Evolutionary conservation across 2,113 vertebrate genomes (phyloP).

Genomic region (Oncorhynchus keta): DNA sequence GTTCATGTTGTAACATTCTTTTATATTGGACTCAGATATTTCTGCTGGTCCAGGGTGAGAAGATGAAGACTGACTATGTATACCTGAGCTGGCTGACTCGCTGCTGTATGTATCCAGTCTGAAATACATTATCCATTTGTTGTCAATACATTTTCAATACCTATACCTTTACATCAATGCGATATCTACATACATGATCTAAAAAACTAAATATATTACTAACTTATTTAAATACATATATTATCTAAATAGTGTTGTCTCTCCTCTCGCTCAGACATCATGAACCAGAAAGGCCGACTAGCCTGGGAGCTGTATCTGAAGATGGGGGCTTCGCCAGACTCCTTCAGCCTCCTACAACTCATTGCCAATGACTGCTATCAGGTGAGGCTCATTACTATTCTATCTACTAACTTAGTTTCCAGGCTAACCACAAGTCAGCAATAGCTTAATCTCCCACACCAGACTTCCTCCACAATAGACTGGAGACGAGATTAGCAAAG

Average conservation of each 20-base stretch:
- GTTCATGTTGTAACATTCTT: not conserved
- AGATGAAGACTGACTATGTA: conserved; percentile 94
- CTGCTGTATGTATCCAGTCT: conserved; percentile 81
- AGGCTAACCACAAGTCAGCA: too few relatives aligned
- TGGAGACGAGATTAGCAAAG: too few relatives aligned
- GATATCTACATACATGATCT: too few relatives aligned
- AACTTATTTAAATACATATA: conserved; percentile 55
- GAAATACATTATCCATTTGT: not conserved
- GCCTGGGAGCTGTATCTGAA: conserved; percentile 97
- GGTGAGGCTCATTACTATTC: conserved; percentile 63
- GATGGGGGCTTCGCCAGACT: conserved; percentile 96
- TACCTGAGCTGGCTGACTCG: conserved; percentile 96
- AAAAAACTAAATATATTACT: too few relatives aligned
- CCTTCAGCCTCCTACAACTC: conserved; percentile 90
- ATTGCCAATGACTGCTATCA: conserved; percentile 98
- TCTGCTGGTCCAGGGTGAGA: conserved; percentile 93
- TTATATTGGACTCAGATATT: conserved; percentile 78
- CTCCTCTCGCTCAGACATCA: conserved; percentile 81
- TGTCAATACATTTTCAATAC: not conserved
- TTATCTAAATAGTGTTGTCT: conserved; percentile 19
- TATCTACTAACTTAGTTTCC: not conserved
- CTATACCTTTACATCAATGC: too few relatives aligned
- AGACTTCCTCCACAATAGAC: too few relatives aligned
- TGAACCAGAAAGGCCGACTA: conserved; percentile 93
- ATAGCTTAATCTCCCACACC: too few relatives aligned